Evolutionary conservation across 2,113 vertebrate species (phyloP), one percentile per base, ranked within the genome.

Genomic region (Siphamia tubifer): DNA sequence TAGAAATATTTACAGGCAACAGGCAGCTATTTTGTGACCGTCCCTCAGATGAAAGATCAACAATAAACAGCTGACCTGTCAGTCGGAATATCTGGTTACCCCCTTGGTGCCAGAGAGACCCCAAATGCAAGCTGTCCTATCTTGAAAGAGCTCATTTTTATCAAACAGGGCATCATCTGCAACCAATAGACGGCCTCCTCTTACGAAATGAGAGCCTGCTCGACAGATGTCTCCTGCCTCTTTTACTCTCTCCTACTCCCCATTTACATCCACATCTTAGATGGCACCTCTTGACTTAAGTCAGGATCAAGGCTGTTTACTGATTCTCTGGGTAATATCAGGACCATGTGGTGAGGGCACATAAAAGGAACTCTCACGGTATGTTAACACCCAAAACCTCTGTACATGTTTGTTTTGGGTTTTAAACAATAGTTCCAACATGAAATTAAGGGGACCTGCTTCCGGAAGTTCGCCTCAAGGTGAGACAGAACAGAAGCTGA

Each of bases 131-230:
- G 72, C 83, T 82, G 85, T 86, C 81, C 85, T 73, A 79, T 91
- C 88, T 88, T 90, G 77, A 89, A 90, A 90, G 79, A 73, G 67
- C 76, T 86, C 77, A 76, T 85, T 88, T 90, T 87, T 88, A 89
- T 90, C 84, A 85, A 91, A 90, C 74, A 68, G 82, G 87, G 87
- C 85, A 90, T 92, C 92, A 92, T 93, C 91, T 93, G 92, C 69
- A 92, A 90, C 87, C 88, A 91, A 91, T 92, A 90, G 80, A 88
- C 66, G 47, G 70, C 60, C 81, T 77, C 56, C 42, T 89, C 83
- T 90, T 86, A 83, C 76, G 61, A 88, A 91, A 92, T 79, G 79
- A 75, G 85, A 90, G 87, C 85, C 88, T 93, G 91, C 79, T 91
- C 77, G 67, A 88, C 91, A 92, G 90, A 93, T 92, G 90, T 91